Evolutionary conservation across 1,140 invertebrate genomes (phyloP).

Genomic region (Drosophila arizonae): DNA sequence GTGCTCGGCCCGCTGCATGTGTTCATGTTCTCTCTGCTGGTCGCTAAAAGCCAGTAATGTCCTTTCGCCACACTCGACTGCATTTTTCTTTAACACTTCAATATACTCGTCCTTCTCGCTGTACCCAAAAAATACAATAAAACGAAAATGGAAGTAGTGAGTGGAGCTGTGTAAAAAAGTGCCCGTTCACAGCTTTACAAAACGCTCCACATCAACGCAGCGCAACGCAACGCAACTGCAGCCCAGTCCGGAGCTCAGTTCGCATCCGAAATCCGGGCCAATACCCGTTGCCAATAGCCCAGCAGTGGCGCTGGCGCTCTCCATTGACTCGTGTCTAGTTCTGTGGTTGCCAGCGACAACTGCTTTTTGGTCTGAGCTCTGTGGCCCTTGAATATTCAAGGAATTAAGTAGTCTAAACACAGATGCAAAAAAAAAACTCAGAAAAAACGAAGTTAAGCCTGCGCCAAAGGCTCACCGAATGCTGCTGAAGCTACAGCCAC

Average conservation of each 20-base stretch:
- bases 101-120: slow-evolving; percentile 59
- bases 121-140: slow-evolving; percentile 30
- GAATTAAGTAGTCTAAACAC: slow-evolving; percentile 70
- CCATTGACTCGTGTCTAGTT: slow-evolving; percentile 69
- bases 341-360: slow-evolving; percentile 72
- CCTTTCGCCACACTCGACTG: slow-evolving; percentile 79
- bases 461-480: slow-evolving; percentile 22
- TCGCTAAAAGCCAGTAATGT: slow-evolving; percentile 81
- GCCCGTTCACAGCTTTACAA: slow-evolving; percentile 58
- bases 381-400: slow-evolving; percentile 57
- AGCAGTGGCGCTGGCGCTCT: slow-evolving; percentile 44
- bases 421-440: slow-evolving; percentile 7
- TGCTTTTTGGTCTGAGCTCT: slow-evolving; percentile 53
- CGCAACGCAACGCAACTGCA: slow-evolving; percentile 45
- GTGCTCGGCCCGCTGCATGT: slow-evolving; percentile 6
- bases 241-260: slow-evolving; percentile 52
- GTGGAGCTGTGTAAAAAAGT: slow-evolving; percentile 46
- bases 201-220: slow-evolving; percentile 39
- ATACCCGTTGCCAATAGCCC: slow-evolving; percentile 57
- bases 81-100: slow-evolving; percentile 81
- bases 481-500: slow-evolving; percentile 15
- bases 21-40: slow-evolving; percentile 50
- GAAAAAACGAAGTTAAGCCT: slow-evolving; percentile 55
- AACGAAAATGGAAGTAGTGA: slow-evolving; percentile 1
- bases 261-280: slow-evolving; percentile 56